phyloP scores from a whole-genome alignment of 2,113 vertebrate species.

The Fulmarus glacialis region DNA sequence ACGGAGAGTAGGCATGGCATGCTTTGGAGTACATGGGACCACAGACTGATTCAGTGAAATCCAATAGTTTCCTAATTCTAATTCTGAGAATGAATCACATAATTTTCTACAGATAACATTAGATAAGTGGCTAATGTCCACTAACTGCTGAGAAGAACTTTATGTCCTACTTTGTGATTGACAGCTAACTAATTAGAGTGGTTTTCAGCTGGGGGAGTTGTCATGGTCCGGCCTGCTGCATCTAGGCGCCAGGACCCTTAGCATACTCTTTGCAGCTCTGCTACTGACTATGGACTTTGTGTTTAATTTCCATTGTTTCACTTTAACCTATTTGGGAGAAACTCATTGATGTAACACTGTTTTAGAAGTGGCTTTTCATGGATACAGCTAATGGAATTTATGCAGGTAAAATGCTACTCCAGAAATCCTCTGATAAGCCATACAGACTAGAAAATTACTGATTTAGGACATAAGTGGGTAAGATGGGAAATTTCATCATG shows the following conservation, averaged over 20 bases:
- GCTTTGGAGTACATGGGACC: neutral
- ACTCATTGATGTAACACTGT: neutral
- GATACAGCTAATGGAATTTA: neutral
- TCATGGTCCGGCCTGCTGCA: neutral
- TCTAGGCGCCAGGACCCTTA: neutral
- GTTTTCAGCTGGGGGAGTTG: neutral
- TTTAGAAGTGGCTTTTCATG: slow-evolving; percentile 1
- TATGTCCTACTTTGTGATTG: neutral
- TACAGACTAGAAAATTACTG: neutral
- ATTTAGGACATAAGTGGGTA: neutral
- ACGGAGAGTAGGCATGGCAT: neutral
- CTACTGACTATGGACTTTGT: neutral
- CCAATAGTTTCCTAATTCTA: neutral
- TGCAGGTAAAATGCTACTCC: neutral
- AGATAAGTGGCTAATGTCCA: neutral
- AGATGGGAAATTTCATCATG: neutral
- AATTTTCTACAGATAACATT: neutral
- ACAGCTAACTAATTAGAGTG: neutral
- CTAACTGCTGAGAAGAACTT: neutral
- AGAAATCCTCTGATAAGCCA: neutral
- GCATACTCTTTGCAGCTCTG: neutral
- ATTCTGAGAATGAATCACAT: neutral
- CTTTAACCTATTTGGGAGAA: neutral
- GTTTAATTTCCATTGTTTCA: neutral
- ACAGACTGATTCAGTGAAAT: neutral